phyloP scores from a whole-genome alignment of 2,888 invertebrate genomes.

The Scelioninae gen. 1 region DNA sequence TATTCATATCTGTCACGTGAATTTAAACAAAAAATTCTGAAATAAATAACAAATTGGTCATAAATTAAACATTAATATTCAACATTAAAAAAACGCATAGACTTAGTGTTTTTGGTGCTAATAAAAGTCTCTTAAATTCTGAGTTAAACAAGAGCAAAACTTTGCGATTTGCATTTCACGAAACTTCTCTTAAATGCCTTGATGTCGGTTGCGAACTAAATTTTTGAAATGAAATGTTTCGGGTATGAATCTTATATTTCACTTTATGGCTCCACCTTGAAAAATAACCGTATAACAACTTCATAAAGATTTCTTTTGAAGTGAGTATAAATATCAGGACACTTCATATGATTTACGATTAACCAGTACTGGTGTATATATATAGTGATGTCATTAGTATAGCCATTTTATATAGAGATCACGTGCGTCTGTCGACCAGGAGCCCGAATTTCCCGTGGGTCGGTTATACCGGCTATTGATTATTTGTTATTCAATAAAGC shows the following conservation, averaged over 20 bases:
- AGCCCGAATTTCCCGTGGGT: slow-evolving; percentile 73
- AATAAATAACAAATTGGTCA: too few relatives aligned
- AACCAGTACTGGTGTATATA: slow-evolving; percentile 33
- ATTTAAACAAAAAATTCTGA: too few relatives aligned
- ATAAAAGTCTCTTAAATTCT: slow-evolving; percentile 20
- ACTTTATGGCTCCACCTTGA: slow-evolving; percentile 52
- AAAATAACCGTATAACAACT: slow-evolving; percentile 59
- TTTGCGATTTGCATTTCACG: slow-evolving; percentile 39
- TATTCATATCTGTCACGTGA: too few relatives aligned
- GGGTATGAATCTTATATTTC: slow-evolving; percentile 55
- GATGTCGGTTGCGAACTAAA: slow-evolving; percentile 39
- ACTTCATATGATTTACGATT: slow-evolving; percentile 60
- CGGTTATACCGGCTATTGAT: slow-evolving; percentile 72
- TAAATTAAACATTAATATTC: too few relatives aligned
- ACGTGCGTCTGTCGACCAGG: slow-evolving; percentile 55
- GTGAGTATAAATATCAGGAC: slow-evolving; percentile 46
- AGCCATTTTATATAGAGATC: slow-evolving; percentile 67
- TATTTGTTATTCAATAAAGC: slow-evolving; percentile 79
- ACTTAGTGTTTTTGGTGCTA: too few relatives aligned
- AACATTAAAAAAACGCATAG: too few relatives aligned
- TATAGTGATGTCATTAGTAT: slow-evolving; percentile 52
- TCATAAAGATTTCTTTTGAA: slow-evolving; percentile 66
- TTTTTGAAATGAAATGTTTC: slow-evolving; percentile 42
- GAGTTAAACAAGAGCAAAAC: slow-evolving; percentile 20
- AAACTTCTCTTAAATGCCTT: slow-evolving; percentile 26